A percentile compares a stretch with the other conserved stretches of the same genome.
These are phyloP conservation scores for Deladenus siricidicola DNA, from an alignment of 2,888 invertebrate genomes.

Conservation along the genomic window DNA sequence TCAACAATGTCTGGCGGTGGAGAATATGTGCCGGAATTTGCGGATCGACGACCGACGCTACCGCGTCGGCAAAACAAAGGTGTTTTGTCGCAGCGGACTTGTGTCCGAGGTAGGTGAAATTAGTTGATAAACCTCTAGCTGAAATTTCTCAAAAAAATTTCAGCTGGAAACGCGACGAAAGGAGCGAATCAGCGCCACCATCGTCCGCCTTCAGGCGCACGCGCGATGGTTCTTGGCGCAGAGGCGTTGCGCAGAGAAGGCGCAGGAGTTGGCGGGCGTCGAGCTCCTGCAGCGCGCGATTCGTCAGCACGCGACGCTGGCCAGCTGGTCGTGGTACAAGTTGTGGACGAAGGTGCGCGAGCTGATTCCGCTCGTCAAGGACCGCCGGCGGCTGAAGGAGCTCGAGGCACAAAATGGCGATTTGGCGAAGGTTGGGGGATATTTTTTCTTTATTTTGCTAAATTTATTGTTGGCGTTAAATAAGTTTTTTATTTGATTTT, in stretches of 20 bases:
- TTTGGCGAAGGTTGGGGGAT: constrained; percentile 18
- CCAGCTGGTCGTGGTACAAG: constrained; percentile 44
- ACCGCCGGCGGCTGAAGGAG: constrained; percentile 26
- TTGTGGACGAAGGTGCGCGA: constrained; percentile 34
- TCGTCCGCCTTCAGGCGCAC: constrained; percentile 40
- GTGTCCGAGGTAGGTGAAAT: constrained; percentile 35
- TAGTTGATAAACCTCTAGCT: background rate
- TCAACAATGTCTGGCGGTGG: background rate
- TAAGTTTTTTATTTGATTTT: too few species aligned
- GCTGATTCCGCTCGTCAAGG: constrained; percentile 36
- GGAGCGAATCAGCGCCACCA: constrained; percentile 21
- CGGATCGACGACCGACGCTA: constrained; percentile 11
- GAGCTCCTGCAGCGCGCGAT: constrained; percentile 39
- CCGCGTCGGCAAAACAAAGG: constrained; percentile 42
- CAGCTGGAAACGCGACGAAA: constrained; percentile 26
- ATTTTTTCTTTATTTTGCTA: too few species aligned
- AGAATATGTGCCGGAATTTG: constrained; percentile 1
- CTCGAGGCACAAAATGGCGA: constrained; percentile 27
- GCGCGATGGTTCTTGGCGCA: constrained; percentile 35
- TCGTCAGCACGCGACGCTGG: constrained; percentile 27
- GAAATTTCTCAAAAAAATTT: background rate
- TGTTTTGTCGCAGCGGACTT: constrained; percentile 49
- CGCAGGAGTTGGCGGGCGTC: constrained; percentile 24
- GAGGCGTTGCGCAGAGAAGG: constrained; percentile 12
- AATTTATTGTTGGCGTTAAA: too few species aligned